phyloP scores from a whole-genome alignment of 2,113 vertebrate genomes.

The Taxidea taxus region DNA sequence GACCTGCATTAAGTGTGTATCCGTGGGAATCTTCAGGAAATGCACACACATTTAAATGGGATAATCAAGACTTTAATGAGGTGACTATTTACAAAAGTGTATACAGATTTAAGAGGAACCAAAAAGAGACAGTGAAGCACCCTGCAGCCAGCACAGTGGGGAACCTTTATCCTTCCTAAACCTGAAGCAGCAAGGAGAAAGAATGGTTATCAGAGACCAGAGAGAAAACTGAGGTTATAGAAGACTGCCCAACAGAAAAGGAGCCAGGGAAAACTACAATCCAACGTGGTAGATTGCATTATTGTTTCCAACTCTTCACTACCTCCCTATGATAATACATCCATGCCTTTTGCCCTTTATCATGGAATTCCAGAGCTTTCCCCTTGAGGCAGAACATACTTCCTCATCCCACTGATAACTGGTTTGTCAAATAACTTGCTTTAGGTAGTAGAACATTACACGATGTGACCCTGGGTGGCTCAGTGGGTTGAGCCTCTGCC shows the following conservation, averaged over 20 bases:
- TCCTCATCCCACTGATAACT: background rate
- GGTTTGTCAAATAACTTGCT: background rate
- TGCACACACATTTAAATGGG: background rate
- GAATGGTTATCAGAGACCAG: background rate
- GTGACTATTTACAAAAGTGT: background rate
- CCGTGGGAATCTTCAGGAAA: background rate
- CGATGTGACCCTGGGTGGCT: background rate
- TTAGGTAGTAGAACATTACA: background rate
- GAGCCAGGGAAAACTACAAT: background rate
- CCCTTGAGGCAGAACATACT: background rate
- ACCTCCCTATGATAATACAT: background rate
- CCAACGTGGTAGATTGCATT: background rate
- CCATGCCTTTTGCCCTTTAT: background rate
- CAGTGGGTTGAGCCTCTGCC: no score
- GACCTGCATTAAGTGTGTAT: background rate
- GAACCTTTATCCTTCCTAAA: background rate
- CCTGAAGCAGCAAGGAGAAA: background rate
- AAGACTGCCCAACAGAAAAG: background rate
- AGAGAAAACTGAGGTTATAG: background rate
- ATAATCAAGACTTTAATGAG: background rate
- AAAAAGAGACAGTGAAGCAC: background rate
- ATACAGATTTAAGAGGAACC: background rate
- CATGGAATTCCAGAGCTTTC: background rate
- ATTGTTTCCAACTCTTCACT: background rate
- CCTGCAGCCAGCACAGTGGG: background rate